phyloP scores from a whole-genome alignment of 2,797 vertebrate species.

The Scolopax bukidnonensis region DNA sequence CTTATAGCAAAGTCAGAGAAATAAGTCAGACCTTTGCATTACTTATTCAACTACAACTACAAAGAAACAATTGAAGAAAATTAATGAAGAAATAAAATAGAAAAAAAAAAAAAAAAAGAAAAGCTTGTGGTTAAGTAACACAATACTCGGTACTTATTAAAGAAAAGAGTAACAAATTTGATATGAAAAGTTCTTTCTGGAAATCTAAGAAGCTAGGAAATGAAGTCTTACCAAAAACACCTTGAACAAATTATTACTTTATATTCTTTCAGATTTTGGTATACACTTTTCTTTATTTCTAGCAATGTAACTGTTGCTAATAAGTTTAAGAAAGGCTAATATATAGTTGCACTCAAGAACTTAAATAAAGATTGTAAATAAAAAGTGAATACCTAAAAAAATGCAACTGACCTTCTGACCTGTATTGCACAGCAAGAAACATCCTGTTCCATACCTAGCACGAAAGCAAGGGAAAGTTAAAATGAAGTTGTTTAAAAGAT shows the following conservation, averaged over 20 bases:
- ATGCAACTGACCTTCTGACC: conserved; percentile 88
- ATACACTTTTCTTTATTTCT: not conserved
- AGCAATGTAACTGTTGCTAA: not conserved
- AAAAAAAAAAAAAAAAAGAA: not conserved
- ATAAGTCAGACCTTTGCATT: not conserved
- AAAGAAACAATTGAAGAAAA: not conserved
- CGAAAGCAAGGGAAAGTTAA: conserved; percentile 25
- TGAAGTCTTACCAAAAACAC: not conserved
- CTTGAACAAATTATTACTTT: not conserved
- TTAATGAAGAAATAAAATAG: not conserved
- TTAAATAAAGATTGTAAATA: not conserved
- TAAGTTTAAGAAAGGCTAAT: not conserved
- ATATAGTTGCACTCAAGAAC: not conserved
- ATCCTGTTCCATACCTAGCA: conserved; percentile 95
- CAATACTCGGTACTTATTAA: not conserved
- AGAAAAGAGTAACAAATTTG: not conserved
- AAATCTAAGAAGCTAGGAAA: not conserved
- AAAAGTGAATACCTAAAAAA: not conserved
- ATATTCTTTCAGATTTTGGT: not conserved
- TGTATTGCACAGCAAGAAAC: conserved; percentile 94
- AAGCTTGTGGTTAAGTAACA: not conserved
- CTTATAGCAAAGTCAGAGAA: not conserved
- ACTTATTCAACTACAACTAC: not conserved
- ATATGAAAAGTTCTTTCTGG: not conserved
- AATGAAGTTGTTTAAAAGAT: conserved; percentile 11